Base-by-base conservation (phyloP, 2,113 vertebrate genomes). In the Nyctibius bracteatus region DNA sequence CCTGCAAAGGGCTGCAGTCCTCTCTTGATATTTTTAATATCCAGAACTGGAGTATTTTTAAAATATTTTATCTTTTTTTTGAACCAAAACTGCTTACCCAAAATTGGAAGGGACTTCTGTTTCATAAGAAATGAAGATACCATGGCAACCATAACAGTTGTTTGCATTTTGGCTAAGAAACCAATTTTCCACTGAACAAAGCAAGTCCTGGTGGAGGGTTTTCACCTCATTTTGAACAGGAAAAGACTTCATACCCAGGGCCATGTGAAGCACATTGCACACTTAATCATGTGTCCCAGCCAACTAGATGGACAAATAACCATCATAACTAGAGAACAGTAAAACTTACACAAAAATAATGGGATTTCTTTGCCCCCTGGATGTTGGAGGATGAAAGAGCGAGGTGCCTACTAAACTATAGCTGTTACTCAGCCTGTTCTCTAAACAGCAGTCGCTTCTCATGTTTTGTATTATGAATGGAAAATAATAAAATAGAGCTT, bases 401-500 rank as follows among this genome's bases (percentile, higher is more conserved):
- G 4, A 80, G n/a, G 30, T 95, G 46, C 35, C 44, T 57, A 39
- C 25, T 67, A 63, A 94, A 39, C n/a, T 65, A 57, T 51, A 91
- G 86, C 14, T 87, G 46, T 79, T 90, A 74, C 75, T 90, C 75
- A 86, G 72, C 19, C 57, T 86, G 37, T 78, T 86, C 68, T 84
- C 41, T 68, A 73, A 87, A 49, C 1, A 7, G 58, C 58, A 91
- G 62, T 49, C 3, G 0, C 30, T 86, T 81, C 65, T 72, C 39
- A 37, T 86, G 33, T 84, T 96, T 94, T 92, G 30, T 86, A 61
- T 72, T 95, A 96, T 95, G 95, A 96, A 96, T 94, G 90, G 91
- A 96, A 94, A 96, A 96, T 92, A 95, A 96, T 94, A 94, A 95
- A 93, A 86, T 61, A 82, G 25, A 15, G 23, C 28, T 96, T 95